Conservation (phyloP, 2,888 invertebrate genomes). For the Alsophila aescularia region DNA sequence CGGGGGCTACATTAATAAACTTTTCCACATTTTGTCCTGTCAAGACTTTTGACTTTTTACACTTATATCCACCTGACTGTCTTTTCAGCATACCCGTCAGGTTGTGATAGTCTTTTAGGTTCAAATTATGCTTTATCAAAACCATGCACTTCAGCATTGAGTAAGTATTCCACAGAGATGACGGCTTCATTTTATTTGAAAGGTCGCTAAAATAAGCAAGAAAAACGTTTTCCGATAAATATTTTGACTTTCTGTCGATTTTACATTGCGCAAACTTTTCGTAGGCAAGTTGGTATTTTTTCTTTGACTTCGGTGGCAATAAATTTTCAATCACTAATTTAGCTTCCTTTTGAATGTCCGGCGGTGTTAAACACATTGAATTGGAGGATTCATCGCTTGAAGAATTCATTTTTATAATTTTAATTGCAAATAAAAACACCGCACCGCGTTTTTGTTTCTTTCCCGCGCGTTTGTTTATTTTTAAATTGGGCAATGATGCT, state of each 20-base stretch:
- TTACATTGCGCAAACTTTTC: not conserved
- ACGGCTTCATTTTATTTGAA: not conserved
- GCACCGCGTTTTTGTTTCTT: not conserved
- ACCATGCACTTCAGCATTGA: slow-evolving; percentile 1
- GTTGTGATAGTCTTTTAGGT: not conserved
- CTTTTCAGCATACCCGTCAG: not conserved
- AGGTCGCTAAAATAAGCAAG: not conserved
- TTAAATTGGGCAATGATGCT: too few relatives aligned
- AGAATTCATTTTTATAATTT: too few relatives aligned
- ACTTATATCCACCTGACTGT: slow-evolving; percentile 1
- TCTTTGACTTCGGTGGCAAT: not conserved
- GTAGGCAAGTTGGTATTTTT: not conserved
- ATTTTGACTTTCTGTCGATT: slow-evolving; percentile 1
- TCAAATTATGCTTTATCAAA: not conserved
- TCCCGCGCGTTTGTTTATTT: not conserved
- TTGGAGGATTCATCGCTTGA: not conserved
- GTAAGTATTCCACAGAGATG: not conserved
- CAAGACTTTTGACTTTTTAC: slow-evolving; percentile 2
- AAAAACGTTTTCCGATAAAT: not conserved
- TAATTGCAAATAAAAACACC: not conserved
- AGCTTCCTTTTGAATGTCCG: not conserved
- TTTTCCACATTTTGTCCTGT: not conserved
- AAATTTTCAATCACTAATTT: not conserved
- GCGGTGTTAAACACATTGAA: not conserved
- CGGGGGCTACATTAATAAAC: not conserved